Base-by-base conservation (phyloP, 2,797 vertebrate species). In the Myripristis jacobus region DNA sequence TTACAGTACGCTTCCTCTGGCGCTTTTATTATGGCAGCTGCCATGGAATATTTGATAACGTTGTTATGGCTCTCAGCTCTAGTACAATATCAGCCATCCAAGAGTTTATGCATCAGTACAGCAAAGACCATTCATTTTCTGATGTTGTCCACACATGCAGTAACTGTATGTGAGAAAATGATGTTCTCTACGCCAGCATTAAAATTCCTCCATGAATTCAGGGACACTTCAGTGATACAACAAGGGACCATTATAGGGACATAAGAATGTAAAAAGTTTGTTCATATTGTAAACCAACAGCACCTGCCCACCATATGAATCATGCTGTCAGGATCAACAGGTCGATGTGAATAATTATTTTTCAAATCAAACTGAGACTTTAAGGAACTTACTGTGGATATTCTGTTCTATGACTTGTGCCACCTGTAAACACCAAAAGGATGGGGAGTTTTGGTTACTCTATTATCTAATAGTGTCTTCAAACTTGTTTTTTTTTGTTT, bases 31-130 rank as follows among this genome's bases (percentile, higher is more conserved):
- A 25, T 72, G 66, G 79, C 84, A n/a, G n/a, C n/a, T n/a, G n/a
- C n/a, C n/a, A n/a, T n/a, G n/a, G n/a, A n/a, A n/a, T 88, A 81
- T 76, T 82, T 81, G 65, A 83, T 86, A 81, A 79, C 52, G 63
- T 38, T n/a, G 18, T 80, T 80, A 85, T 50, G 70, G 74, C 75
- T 77, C 87, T 62, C 79, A 87, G 77, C 61, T 66, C 70, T 4
- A 72, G 83, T 82, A 74, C 74, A 82, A 67, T 69, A 60, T 79
- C 69, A 68, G 65, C 78, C 21, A 71, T 31, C 19, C 66, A 31
- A 67, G 21, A 83, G 73, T 77, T 76, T 75, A 75, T 62, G 64
- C 44, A 79, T 68, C 70, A 80, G 57, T 38, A 50, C 57, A 18
- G 72, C 75, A 79, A 81, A 86, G 71, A 70, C 84, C 71, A 58